Percentiles rank a stretch among this genome's conserved stretches.
phyloP scores from a whole-genome alignment of 2,888 invertebrate species.

The Mesorhabditis belari region DNA sequence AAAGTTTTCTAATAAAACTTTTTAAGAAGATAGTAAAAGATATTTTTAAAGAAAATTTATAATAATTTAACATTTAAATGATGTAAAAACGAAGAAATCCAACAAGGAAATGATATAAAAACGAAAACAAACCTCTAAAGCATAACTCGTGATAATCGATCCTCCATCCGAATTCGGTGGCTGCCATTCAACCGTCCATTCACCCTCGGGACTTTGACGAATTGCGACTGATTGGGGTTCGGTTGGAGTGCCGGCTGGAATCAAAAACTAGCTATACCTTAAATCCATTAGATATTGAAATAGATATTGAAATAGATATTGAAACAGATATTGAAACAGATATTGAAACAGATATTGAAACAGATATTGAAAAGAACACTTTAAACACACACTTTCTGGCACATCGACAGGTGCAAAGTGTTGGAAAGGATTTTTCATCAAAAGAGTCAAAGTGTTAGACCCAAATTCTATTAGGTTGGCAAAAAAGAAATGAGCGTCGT shows the following conservation, averaged over 20 bases:
- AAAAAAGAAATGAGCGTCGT: too few species aligned
- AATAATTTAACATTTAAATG: too few species aligned
- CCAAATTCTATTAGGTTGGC: too few species aligned
- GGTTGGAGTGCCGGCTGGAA: slow-evolving; percentile 47
- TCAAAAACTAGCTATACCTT: not conserved
- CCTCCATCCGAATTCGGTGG: slow-evolving; percentile 46
- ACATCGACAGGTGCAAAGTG: too few species aligned
- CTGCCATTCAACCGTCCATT: slow-evolving; percentile 48
- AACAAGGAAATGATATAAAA: too few species aligned
- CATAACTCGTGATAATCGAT: slow-evolving; percentile 44
- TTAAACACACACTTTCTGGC: not conserved
- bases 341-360: not conserved
- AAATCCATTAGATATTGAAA: not conserved
- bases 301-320: not conserved
- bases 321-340: not conserved
- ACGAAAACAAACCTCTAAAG: slow-evolving; percentile 42
- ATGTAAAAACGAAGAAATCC: too few species aligned
- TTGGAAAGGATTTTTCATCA: too few species aligned
- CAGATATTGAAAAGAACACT: not conserved
- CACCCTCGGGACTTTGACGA: slow-evolving; percentile 30
- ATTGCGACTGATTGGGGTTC: slow-evolving; percentile 37
- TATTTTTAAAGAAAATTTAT: slow-evolving; percentile 1
- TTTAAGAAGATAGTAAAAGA: not conserved
- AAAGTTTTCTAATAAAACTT: too few species aligned
- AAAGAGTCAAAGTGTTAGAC: too few species aligned